Evolutionary conservation across 2,797 vertebrate species (phyloP).

Genomic region (Malacoraja senta): DNA sequence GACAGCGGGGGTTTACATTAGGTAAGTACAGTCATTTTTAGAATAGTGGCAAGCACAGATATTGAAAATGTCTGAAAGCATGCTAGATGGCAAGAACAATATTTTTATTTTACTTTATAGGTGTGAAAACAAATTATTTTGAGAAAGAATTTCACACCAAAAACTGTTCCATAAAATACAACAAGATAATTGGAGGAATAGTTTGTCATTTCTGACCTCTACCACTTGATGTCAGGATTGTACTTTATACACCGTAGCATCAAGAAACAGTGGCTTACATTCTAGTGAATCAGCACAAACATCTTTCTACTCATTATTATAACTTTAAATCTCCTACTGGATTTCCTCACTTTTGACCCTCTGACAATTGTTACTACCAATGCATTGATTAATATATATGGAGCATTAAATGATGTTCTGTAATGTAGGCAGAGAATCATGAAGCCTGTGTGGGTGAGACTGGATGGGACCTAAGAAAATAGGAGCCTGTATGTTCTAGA

Average conservation of each 20-base stretch:
- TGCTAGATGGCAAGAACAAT: too few species aligned
- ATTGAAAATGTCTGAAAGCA: too few species aligned
- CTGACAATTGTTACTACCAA: neutral
- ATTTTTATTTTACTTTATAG: too few species aligned
- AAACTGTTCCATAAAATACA: too few species aligned
- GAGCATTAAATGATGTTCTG: too few species aligned
- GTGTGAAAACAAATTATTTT: too few species aligned
- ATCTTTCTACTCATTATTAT: neutral
- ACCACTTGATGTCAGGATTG: conserved; percentile 28
- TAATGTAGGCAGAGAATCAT: neutral
- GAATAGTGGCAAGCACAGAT: too few species aligned
- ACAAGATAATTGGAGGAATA: neutral
- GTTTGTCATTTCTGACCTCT: neutral
- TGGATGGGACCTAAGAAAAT: neutral
- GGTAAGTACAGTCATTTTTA: too few species aligned
- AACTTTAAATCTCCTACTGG: neutral
- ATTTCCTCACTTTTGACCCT: neutral
- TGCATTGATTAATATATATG: neutral
- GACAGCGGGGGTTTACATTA: too few species aligned
- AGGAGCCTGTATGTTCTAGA: neutral
- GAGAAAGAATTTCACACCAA: too few species aligned
- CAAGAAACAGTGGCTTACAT: neutral
- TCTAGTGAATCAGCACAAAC: neutral
- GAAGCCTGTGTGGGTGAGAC: too few species aligned
- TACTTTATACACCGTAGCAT: neutral